Evolutionary conservation across 2,113 vertebrate genomes (phyloP).

Genomic region (Brachyistius frenatus): DNA sequence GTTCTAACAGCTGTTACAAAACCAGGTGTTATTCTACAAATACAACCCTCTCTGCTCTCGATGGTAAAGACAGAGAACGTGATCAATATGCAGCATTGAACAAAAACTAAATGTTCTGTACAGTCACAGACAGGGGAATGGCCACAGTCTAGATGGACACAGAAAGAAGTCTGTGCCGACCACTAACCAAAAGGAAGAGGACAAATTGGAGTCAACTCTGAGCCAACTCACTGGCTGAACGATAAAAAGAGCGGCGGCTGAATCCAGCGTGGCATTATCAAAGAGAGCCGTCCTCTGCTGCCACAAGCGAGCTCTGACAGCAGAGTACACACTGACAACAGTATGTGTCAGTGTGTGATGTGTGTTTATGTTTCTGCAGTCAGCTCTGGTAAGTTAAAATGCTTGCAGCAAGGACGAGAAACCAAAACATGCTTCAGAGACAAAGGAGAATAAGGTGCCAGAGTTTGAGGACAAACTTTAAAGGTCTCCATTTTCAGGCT

Average conservation of each 20-base stretch:
- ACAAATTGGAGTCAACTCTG: conserved; percentile 75
- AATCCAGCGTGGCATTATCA: conserved; percentile 58
- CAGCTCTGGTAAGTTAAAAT: conserved; percentile 13
- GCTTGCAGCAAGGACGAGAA: not conserved
- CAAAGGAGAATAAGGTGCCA: not conserved
- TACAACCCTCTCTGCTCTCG: not conserved
- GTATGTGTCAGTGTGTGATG: conserved; percentile 53
- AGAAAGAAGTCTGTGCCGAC: conserved; percentile 41
- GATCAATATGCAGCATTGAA: not conserved
- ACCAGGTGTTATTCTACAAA: no score
- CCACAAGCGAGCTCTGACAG: conserved; percentile 54
- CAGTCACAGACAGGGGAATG: not conserved
- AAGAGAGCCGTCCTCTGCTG: conserved; percentile 55
- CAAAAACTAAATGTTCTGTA: conserved; percentile 22
- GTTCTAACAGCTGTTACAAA: no score
- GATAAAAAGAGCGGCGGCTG: conserved; percentile 58
- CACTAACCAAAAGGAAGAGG: conserved; percentile 37
- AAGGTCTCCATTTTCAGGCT: conserved; percentile 14
- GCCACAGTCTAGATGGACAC: conserved; percentile 39
- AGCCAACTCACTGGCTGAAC: conserved; percentile 65
- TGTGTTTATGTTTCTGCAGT: conserved; percentile 42
- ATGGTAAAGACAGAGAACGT: not conserved
- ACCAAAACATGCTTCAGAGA: not conserved
- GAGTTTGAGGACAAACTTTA: not conserved
- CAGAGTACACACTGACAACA: conserved; percentile 49